Conservation (phyloP, 2,888 invertebrate species). For the Gari tellinella region DNA sequence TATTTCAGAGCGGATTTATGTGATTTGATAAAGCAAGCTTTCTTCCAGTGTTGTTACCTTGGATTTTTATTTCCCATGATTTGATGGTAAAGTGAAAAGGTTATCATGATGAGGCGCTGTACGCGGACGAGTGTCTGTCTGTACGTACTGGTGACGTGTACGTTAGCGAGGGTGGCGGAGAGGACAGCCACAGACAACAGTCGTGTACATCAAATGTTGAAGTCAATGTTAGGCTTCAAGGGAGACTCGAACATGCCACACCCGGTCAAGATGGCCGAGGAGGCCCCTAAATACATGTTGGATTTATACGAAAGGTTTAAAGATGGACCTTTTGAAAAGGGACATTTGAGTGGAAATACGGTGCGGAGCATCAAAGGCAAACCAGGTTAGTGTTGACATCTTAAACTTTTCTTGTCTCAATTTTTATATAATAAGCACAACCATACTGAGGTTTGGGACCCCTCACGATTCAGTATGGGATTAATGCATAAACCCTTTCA, state of each 20-base stretch:
- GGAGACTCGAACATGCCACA: slow-evolving; percentile 52
- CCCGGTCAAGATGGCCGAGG: slow-evolving; percentile 49
- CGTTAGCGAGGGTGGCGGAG: not conserved
- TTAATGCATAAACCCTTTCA: no score
- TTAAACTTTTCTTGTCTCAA: no score
- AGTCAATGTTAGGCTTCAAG: slow-evolving; percentile 70
- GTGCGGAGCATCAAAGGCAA: slow-evolving; percentile 77
- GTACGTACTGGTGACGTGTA: not conserved
- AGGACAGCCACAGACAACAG: slow-evolving; percentile 26
- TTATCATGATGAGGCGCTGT: slow-evolving; percentile 27
- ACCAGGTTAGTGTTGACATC: slow-evolving; percentile 76
- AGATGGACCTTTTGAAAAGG: slow-evolving; percentile 63
- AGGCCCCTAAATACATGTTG: slow-evolving; percentile 78
- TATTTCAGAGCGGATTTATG: no score
- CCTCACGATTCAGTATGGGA: no score
- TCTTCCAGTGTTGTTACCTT: no score
- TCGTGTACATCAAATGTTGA: slow-evolving; percentile 68
- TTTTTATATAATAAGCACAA: no score
- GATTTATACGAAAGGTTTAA: slow-evolving; percentile 79
- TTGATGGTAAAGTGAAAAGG: not conserved
- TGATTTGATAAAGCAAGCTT: no score
- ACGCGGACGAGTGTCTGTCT: slow-evolving; percentile 22
- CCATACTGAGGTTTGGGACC: no score
- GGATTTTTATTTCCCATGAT: not conserved
- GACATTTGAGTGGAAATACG: slow-evolving; percentile 71